Conservation (phyloP, 2,888 invertebrate genomes). For the Dicycla oo region DNA sequence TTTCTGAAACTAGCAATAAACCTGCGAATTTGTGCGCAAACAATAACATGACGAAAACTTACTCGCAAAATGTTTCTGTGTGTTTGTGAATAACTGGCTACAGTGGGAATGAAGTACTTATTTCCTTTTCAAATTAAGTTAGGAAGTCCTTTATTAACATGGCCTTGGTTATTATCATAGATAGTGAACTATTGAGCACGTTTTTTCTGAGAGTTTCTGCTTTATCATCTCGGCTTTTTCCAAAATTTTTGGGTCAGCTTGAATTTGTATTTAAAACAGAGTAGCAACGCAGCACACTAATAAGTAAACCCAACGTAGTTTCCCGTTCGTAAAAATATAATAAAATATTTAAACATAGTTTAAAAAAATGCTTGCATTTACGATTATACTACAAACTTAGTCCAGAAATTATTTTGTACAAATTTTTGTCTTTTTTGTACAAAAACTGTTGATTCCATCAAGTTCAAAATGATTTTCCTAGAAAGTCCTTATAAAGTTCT, state of each 20-base stretch:
- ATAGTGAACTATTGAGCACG: not conserved
- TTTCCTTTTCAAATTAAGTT: not conserved
- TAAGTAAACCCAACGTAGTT: not conserved
- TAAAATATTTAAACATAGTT: too few species aligned
- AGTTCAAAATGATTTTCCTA: too few species aligned
- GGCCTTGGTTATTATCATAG: not conserved
- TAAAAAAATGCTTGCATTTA: too few species aligned
- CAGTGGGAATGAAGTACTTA: not conserved
- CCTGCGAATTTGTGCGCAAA: slow-evolving; percentile 9
- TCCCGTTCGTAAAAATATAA: too few species aligned
- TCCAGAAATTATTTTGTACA: too few species aligned
- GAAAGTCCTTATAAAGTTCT: too few species aligned
- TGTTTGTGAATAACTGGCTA: not conserved
- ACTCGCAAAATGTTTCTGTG: slow-evolving; percentile 2
- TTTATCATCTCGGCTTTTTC: not conserved
- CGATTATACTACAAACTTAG: too few species aligned
- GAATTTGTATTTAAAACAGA: not conserved
- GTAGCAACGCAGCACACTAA: not conserved
- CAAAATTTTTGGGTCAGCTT: not conserved
- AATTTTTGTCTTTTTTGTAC: too few species aligned
- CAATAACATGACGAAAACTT: slow-evolving; percentile 3
- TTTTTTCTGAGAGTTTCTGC: not conserved
- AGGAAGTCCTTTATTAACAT: not conserved
- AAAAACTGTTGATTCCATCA: too few species aligned
- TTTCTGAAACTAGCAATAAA: slow-evolving; percentile 22